These are phyloP conservation scores for Sphenodon punctatus DNA, from an alignment of 2,797 vertebrate species.

Conservation along the genomic window DNA sequence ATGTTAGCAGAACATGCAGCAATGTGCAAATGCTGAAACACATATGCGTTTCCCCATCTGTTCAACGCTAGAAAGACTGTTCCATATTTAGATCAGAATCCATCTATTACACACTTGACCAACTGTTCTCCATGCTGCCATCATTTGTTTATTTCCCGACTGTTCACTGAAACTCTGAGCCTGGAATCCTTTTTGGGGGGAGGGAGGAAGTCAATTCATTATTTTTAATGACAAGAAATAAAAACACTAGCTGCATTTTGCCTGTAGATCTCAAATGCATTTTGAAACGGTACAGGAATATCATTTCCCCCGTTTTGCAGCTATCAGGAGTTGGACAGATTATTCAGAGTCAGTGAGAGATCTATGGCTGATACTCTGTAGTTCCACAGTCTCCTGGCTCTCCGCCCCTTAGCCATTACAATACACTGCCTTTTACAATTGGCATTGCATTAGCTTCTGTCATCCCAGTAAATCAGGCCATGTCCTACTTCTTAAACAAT, in stretches of 20 bases:
- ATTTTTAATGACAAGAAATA: constrained; percentile 23
- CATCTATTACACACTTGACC: constrained; percentile 47
- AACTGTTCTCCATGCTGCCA: constrained; percentile 48
- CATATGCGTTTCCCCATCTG: constrained; percentile 54
- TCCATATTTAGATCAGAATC: constrained; percentile 56
- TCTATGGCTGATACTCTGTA: too few relatives aligned
- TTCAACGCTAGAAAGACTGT: constrained; percentile 30
- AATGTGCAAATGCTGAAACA: constrained; percentile 52
- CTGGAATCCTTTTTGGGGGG: fast-evolving
- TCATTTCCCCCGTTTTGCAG: too few relatives aligned
- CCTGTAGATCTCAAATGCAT: too few relatives aligned
- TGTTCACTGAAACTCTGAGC: constrained; percentile 26
- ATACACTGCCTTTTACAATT: neutral
- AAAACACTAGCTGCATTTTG: too few relatives aligned
- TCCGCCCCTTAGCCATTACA: too few relatives aligned
- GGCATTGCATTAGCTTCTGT: neutral
- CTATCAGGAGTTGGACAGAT: too few relatives aligned
- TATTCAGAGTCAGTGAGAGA: too few relatives aligned
- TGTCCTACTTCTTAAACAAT: too few relatives aligned
- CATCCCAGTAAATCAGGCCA: neutral
- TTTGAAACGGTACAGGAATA: too few relatives aligned
- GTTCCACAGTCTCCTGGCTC: too few relatives aligned
- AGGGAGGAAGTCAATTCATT: neutral
- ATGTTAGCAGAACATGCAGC: constrained; percentile 30
- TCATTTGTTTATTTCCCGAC: constrained; percentile 50